These are phyloP conservation scores for Tachina grossa DNA, from an alignment of 2,888 invertebrate species.

Conservation along the genomic window DNA sequence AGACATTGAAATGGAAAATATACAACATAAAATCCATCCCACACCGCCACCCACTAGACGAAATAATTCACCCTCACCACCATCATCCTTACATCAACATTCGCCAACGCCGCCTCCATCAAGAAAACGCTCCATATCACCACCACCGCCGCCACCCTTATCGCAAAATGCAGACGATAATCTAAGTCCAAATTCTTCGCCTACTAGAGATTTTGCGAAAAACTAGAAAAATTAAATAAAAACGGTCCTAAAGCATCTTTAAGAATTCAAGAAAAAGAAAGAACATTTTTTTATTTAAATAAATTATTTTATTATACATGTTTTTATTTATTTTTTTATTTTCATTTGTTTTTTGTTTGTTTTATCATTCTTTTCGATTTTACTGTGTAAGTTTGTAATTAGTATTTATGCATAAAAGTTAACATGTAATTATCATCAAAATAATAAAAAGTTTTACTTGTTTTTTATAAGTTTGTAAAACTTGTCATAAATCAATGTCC, in stretches of 20 bases:
- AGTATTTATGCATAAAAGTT: slow-evolving; percentile 19
- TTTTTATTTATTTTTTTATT: slow-evolving; percentile 12
- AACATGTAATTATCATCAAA: not conserved
- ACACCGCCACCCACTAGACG: slow-evolving; percentile 43
- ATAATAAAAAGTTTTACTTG: slow-evolving; percentile 17
- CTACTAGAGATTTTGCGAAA: slow-evolving; percentile 45
- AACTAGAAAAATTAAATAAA: slow-evolving; percentile 19
- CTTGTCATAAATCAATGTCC: slow-evolving; percentile 6
- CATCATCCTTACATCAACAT: slow-evolving; percentile 38
- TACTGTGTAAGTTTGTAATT: slow-evolving; percentile 56
- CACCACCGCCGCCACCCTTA: slow-evolving; percentile 44
- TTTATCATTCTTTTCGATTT: slow-evolving; percentile 4
- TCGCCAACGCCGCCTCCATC: slow-evolving; percentile 47
- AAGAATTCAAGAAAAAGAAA: slow-evolving; percentile 19
- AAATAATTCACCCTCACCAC: slow-evolving; percentile 49
- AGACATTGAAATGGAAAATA: slow-evolving; percentile 76
- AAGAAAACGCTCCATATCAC: slow-evolving; percentile 47
- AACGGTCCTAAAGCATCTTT: not conserved
- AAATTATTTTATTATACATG: not conserved
- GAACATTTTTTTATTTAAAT: not conserved
- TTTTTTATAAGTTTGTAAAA: slow-evolving; percentile 30
- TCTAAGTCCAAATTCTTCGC: slow-evolving; percentile 52
- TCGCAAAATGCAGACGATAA: slow-evolving; percentile 35
- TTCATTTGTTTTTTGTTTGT: not conserved
- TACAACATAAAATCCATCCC: slow-evolving; percentile 64